Conservation (phyloP, 2,113 vertebrate species). For the Silurus asotus region DNA sequence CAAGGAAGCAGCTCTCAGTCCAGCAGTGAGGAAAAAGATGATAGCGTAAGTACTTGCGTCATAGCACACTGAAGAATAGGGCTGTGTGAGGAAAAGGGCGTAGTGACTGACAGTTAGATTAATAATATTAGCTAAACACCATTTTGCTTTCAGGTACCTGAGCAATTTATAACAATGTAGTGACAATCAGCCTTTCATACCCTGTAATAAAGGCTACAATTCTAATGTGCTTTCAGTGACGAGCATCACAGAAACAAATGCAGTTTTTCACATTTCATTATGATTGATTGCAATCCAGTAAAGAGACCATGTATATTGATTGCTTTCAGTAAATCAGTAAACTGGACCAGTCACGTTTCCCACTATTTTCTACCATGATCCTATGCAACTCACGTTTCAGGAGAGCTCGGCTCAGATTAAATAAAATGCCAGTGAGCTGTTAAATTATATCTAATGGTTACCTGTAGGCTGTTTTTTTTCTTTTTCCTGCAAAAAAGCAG, state of each 20-base stretch:
- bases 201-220: background rate
- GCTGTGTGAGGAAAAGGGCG: background rate
- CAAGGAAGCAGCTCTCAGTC: conserved; percentile 75
- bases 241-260: background rate
- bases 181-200: background rate
- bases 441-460: background rate
- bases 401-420: background rate
- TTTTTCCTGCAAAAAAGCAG: background rate
- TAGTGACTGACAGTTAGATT: background rate
- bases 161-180: background rate
- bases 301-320: background rate
- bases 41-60: conserved; percentile 72
- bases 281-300: background rate
- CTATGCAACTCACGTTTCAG: background rate
- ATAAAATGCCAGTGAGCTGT: background rate
- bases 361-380: background rate
- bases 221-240: background rate
- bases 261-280: background rate
- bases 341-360: background rate
- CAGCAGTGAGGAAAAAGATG: conserved; percentile 83
- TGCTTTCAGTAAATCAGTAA: background rate
- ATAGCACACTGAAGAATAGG: background rate
- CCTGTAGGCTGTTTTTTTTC: background rate
- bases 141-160: background rate
- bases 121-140: background rate